Evolutionary conservation across 2,888 invertebrate species (phyloP), one percentile per base, ranked within the genome.

Genomic region (Tetragnatha montana): DNA sequence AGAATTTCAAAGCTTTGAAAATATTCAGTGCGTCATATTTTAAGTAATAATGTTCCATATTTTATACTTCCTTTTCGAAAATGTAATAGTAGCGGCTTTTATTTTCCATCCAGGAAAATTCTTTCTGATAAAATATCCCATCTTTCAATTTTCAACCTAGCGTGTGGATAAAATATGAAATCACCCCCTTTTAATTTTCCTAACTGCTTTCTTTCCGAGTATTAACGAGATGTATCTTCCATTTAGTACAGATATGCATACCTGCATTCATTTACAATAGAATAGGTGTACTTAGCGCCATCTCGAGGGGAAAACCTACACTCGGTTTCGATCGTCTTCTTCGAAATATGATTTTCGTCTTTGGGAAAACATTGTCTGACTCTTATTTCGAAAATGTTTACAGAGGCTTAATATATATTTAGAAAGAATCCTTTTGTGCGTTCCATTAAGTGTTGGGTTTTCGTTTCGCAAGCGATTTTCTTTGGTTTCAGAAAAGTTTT

Each of bases 241-340:
- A 79, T 85, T 85, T 79, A 79, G 70, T 85, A 51, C 79, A 78
- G 78, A 85, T 50, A 85, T 79, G 78, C 76, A 79, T 79, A 85
- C 85, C 85, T 85, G 85, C 85, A 85, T 78, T 79, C 51, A 85
- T 70, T 22, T 22, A 51, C 22, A 8, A 22, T 10, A 21, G 22
- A 51, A 51, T 22, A n/a, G 49, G 17, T 10, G 49, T n/a, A 7
- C 17, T 35, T 47, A 81, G 35, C 81, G 87, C 87, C 87, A 87
- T 87, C 87, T 87, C 12, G 49, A 71, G 87, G 22, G 21, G 1
- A 7, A 1, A 17, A 19, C 6, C 4, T 0, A 19, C n/a, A 81
- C 76, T 81, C 75, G 17, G 6, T 21, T 87, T 87, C 87, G 87
- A 87, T 87, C 87, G 50, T 87, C 87, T 87, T 87, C 87, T 73